Conservation (phyloP, 2,888 invertebrate species). For the Sepioteuthis lessoniana region DNA sequence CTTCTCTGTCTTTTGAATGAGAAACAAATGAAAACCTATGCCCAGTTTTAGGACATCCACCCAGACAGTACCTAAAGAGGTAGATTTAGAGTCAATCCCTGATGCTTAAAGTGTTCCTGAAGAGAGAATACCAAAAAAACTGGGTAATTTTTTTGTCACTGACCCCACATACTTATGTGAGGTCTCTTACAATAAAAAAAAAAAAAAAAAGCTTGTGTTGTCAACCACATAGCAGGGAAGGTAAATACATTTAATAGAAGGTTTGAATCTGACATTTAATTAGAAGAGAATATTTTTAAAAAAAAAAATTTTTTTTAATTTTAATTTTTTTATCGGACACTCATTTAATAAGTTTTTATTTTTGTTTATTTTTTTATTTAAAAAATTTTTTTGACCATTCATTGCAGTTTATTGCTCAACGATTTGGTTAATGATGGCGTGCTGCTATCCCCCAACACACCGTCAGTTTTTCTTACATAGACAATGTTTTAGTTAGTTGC, state of each 20-base stretch:
- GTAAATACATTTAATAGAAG: neutral
- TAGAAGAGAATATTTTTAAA: neutral
- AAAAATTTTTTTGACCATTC: neutral
- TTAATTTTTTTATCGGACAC: neutral
- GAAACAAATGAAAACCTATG: too few species aligned
- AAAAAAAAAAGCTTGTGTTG: too few species aligned
- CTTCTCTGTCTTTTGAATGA: neutral
- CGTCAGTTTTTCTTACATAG: neutral
- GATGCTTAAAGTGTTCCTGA: too few species aligned
- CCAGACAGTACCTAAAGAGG: too few species aligned
- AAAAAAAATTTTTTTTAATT: neutral
- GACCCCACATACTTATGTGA: too few species aligned
- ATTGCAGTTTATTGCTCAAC: neutral
- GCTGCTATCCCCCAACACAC: neutral
- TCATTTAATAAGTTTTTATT: neutral
- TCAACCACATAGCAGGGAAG: too few species aligned
- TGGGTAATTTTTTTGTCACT: too few species aligned
- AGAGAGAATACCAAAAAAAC: too few species aligned
- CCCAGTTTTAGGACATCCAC: too few species aligned
- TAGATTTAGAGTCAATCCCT: too few species aligned
- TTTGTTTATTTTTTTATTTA: too few species aligned
- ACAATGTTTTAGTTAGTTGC: constrained; percentile 2
- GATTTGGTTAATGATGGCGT: neutral
- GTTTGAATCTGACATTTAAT: neutral
- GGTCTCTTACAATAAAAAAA: too few species aligned